Evolutionary conservation across 2,888 invertebrate species (phyloP), one percentile per base, ranked within the genome.

Genomic region (Drosophila borealis): DNA sequence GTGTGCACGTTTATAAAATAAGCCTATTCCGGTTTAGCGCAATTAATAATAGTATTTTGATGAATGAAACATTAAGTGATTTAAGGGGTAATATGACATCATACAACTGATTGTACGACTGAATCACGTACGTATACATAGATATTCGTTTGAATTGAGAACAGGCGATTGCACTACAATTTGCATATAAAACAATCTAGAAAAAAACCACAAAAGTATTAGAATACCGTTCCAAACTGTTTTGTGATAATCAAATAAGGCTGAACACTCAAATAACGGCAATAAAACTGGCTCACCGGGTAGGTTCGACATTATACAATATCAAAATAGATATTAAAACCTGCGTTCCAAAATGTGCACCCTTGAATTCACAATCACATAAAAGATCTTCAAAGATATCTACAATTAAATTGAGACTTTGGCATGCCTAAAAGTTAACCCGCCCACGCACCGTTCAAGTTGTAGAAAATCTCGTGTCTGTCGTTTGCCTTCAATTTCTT

Each of bases 401-500:
- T 39, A 39, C 36, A 13, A 36, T 13, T 5, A 34, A 34, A 19
- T 34, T 0, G 34, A 34, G 11, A 37, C 13, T 25, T 21, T 17
- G 1, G 17, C 17, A 17, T 17, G 17, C 17, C 17, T 17, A 17
- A 17, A 17, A 17, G 17, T 11, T 14, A 17, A 1, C 41, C 29
- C 8, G n/a, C 57, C 39, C 37, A 79, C 84, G 81, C 70, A 92
- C 92, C 91, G 80, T 90, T 92, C 56, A 92, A 79, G 57, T 83
- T 90, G 62, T 92, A 92, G 66, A 90, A 92, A 17, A 92, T 82
- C 62, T 92, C 92, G 56, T 88, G 92, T 33, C 69, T 76, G 51
- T 85, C 84, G 60, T 68, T 88, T 42, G 94, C 71, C 91, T 96
- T 96, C 2, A 94, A 91, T 91, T 95, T 96, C 92, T 96, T 96